These are phyloP conservation scores for Eriocheir sinensis DNA, from an alignment of 1,140 invertebrate species.

Conservation along the genomic window DNA sequence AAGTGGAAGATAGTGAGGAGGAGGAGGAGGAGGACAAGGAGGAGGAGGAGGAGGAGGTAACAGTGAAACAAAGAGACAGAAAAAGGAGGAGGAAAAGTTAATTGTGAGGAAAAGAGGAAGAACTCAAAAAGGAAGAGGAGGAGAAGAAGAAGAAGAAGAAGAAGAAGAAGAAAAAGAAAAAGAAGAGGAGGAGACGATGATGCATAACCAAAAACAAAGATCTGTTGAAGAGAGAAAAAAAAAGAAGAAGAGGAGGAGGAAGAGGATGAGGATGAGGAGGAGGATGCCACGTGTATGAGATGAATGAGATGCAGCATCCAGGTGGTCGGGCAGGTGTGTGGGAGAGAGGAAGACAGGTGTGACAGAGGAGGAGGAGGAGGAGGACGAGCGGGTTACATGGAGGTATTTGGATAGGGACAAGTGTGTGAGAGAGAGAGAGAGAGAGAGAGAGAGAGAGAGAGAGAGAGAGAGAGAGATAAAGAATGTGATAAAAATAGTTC, in stretches of 20 bases:
- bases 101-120: too few relatives aligned
- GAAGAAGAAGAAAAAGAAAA: neutral
- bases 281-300: neutral
- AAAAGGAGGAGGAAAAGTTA: neutral
- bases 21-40: neutral
- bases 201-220: too few relatives aligned
- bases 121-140: neutral
- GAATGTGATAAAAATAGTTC: too few relatives aligned
- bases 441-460: neutral
- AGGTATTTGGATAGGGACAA: too few relatives aligned
- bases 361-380: too few relatives aligned
- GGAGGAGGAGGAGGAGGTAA: neutral
- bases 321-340: neutral
- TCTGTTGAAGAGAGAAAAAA: too few relatives aligned
- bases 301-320: neutral
- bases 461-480: neutral
- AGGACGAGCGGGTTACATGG: too few relatives aligned
- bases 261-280: neutral
- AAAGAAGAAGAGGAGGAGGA: neutral
- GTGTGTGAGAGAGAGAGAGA: neutral
- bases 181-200: neutral
- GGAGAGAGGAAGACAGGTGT: neutral
- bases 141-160: neutral
- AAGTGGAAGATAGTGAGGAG: neutral
- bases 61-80: too few relatives aligned